Evolutionary conservation across 2,113 vertebrate genomes (phyloP).

Genomic region (Hemibagrus wyckioides): DNA sequence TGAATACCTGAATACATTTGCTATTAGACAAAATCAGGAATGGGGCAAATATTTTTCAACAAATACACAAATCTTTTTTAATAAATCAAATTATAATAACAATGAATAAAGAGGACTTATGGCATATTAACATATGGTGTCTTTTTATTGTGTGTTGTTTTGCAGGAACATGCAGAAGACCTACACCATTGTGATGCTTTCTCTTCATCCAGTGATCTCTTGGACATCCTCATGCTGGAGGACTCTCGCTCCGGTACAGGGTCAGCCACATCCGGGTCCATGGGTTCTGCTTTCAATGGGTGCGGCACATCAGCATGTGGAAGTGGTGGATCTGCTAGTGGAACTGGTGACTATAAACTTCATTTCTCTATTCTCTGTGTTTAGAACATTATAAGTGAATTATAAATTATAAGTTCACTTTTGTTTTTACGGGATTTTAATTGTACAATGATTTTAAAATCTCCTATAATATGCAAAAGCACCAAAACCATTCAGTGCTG

Average conservation of each 20-base stretch:
- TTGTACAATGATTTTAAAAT: background rate
- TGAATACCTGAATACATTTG: background rate
- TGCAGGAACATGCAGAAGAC: slow-evolving; percentile 61
- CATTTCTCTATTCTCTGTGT: background rate
- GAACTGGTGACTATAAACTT: slow-evolving; percentile 72
- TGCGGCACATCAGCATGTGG: slow-evolving; percentile 66
- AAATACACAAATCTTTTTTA: background rate
- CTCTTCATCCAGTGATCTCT: slow-evolving; percentile 85
- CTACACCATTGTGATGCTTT: slow-evolving; percentile 77
- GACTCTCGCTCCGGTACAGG: slow-evolving; percentile 82
- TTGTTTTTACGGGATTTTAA: background rate
- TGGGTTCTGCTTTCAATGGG: slow-evolving; percentile 84
- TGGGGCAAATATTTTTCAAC: background rate
- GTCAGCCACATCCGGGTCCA: slow-evolving; percentile 82
- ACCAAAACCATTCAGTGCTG: background rate
- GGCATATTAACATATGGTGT: too few species aligned
- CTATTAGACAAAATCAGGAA: background rate
- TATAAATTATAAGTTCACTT: background rate
- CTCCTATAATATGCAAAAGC: background rate
- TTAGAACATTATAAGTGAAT: background rate
- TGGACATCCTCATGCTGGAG: slow-evolving; percentile 84
- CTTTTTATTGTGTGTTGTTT: slow-evolving; percentile 10
- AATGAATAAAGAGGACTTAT: background rate
- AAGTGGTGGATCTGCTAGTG: slow-evolving; percentile 74
- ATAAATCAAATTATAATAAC: background rate